Evolutionary conservation across 2,113 vertebrate genomes (phyloP).

Genomic region (Orycteropus afer): DNA sequence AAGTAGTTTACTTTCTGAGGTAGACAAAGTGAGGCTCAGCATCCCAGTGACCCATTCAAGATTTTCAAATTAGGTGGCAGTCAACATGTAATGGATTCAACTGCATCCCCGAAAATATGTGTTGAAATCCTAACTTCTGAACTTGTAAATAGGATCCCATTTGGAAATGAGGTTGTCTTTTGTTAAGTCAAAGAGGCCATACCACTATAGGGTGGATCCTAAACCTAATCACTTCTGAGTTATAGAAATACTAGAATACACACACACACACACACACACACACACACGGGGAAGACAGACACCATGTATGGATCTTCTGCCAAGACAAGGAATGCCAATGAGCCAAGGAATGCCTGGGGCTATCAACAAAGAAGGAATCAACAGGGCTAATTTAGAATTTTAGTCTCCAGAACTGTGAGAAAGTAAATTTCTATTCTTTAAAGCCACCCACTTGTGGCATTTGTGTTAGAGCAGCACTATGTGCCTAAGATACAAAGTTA

Average conservation of each 20-base stretch:
- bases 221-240: too few relatives aligned
- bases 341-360: too few relatives aligned
- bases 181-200: too few relatives aligned
- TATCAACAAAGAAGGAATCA: not conserved
- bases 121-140: not conserved
- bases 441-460: too few relatives aligned
- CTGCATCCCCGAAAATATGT: not conserved
- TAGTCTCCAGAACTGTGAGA: not conserved
- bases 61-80: not conserved
- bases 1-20: not conserved
- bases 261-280: too few relatives aligned
- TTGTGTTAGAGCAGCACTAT: not conserved
- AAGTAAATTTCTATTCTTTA: not conserved
- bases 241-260: too few relatives aligned
- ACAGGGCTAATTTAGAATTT: not conserved
- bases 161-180: too few relatives aligned
- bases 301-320: too few relatives aligned
- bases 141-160: too few relatives aligned
- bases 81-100: not conserved
- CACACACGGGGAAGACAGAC: too few relatives aligned
- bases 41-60: not conserved
- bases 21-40: not conserved
- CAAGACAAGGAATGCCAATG: too few relatives aligned
- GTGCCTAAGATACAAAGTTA: not conserved
- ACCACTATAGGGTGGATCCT: too few relatives aligned